phyloP scores from a whole-genome alignment of 2,797 vertebrate genomes.

The Epinephelus malabaricus region DNA sequence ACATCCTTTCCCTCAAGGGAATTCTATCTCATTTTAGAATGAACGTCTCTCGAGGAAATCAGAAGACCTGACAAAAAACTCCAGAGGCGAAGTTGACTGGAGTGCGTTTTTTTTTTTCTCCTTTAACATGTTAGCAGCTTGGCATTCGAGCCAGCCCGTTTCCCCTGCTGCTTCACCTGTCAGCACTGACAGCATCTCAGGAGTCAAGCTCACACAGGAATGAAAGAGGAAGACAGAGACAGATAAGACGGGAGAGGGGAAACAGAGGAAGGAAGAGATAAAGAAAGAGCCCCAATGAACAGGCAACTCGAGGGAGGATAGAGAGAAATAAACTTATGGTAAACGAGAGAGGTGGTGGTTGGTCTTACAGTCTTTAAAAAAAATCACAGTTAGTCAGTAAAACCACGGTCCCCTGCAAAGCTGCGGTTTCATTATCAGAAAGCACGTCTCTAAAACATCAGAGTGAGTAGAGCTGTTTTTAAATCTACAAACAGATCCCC shows the following conservation, averaged over 20 bases:
- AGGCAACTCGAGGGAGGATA: conserved; percentile 37
- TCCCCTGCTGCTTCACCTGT: conserved; percentile 78
- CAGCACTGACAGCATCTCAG: conserved; percentile 78
- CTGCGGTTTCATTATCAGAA: conserved; percentile 10
- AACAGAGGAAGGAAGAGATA: conserved; percentile 30
- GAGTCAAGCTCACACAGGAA: conserved; percentile 72
- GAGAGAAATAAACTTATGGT: conserved; percentile 49
- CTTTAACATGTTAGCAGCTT: conserved; percentile 68
- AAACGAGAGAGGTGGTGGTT: conserved; percentile 27
- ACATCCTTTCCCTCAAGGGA: conserved; percentile 40
- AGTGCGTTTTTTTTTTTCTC: conserved; percentile 46
- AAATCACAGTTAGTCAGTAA: background rate
- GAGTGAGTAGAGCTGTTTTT: background rate
- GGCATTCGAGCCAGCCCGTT: conserved; percentile 65
- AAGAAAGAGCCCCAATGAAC: conserved; percentile 43
- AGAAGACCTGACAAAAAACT: conserved; percentile 73
- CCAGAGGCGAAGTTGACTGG: conserved; percentile 65
- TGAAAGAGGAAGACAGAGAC: conserved; percentile 58
- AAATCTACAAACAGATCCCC: conserved; percentile 1
- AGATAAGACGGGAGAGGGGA: conserved; percentile 49
- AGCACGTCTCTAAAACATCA: background rate
- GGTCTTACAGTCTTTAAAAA: conserved; percentile 12
- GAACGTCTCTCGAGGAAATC: conserved; percentile 67
- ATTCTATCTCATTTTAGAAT: conserved; percentile 66
- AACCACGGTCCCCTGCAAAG: background rate